These are phyloP conservation scores for Collichthys lucidus DNA, from an alignment of 2,113 vertebrate species.

Conservation along the genomic window DNA sequence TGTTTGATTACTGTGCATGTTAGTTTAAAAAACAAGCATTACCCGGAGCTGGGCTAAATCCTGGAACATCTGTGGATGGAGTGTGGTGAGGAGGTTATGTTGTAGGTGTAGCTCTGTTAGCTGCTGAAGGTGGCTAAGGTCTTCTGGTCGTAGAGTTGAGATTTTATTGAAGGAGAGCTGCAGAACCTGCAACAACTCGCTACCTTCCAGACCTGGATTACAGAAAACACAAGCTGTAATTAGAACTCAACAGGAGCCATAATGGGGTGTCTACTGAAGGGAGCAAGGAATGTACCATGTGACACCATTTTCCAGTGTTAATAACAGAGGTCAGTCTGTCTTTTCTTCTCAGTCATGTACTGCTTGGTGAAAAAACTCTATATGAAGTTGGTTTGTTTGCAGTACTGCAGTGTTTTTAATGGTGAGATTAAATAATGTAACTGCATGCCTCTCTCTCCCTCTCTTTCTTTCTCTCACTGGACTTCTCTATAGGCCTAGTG, in stretches of 20 bases:
- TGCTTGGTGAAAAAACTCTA: neutral
- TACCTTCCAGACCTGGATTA: constrained; percentile 73
- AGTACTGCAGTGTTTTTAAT: neutral
- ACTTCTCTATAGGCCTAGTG: neutral
- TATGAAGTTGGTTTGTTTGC: neutral
- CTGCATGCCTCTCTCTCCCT: neutral
- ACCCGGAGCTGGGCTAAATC: constrained; percentile 87
- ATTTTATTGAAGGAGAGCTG: constrained; percentile 88
- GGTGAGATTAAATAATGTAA: constrained; percentile 7
- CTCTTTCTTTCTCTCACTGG: neutral
- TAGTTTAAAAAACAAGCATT: constrained; percentile 13
- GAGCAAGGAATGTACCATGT: constrained; percentile 5
- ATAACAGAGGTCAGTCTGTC: neutral
- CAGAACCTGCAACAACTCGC: constrained; percentile 82
- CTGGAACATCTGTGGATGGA: constrained; percentile 86
- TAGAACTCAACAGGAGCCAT: constrained; percentile 9
- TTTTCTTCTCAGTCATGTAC: neutral
- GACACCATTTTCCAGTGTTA: constrained; percentile 21
- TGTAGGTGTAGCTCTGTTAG: constrained; percentile 85
- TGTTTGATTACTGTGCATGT: neutral
- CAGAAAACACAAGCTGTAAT: constrained; percentile 36
- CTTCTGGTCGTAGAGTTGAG: constrained; percentile 69
- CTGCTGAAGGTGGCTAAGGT: constrained; percentile 83
- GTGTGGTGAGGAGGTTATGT: constrained; percentile 85
- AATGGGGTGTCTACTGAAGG: neutral